A percentile compares a stretch with the other conserved stretches of the same genome.
Conservation (phyloP, 2,797 vertebrate species). For the Peromyscus aztecus region DNA sequence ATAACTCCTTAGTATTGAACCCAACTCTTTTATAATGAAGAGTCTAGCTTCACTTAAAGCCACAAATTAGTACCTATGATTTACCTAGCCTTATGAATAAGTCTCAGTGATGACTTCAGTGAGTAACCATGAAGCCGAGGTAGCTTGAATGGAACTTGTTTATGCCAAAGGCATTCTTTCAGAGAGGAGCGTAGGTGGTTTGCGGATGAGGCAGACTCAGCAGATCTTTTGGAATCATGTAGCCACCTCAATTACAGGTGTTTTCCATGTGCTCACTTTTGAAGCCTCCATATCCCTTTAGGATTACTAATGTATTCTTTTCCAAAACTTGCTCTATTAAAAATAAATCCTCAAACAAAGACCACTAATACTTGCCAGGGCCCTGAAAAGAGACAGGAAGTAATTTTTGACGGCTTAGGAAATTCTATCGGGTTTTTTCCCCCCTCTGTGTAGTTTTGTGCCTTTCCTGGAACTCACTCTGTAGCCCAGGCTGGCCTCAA, state of each 20-base stretch:
- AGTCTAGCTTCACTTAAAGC: conserved; percentile 71
- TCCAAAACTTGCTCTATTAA: background rate
- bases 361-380: background rate
- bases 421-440: background rate
- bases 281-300: background rate
- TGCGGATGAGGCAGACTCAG: background rate
- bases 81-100: conserved; percentile 61
- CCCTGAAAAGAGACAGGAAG: conserved; percentile 26
- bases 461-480: too few relatives aligned
- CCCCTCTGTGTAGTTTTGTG: too few relatives aligned
- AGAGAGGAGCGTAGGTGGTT: background rate
- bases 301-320: conserved; percentile 13
- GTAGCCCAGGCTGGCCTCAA: too few relatives aligned
- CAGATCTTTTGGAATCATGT: conserved; percentile 28
- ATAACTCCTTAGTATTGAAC: conserved; percentile 69
- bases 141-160: conserved; percentile 59
- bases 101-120: conserved; percentile 60
- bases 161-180: conserved; percentile 64
- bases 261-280: background rate
- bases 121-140: background rate
- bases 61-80: conserved; percentile 71
- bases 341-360: conserved; percentile 43
- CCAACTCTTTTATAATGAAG: conserved; percentile 76
- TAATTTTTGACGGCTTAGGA: conserved; percentile 47
- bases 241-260: background rate